Conservation (phyloP, 1,140 invertebrate species). For the Rhagoletis pomonella region DNA sequence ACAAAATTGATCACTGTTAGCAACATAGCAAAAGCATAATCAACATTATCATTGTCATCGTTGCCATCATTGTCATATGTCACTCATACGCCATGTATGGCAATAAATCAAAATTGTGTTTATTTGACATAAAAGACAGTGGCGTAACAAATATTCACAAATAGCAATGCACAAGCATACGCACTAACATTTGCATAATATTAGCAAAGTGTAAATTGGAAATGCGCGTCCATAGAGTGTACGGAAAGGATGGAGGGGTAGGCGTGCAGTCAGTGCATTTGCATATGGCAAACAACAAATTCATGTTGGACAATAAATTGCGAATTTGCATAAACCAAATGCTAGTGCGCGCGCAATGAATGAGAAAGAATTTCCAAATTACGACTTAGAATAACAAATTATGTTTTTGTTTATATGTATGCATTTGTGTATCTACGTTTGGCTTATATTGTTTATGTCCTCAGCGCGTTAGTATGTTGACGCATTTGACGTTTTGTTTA, state of each 20-base stretch:
- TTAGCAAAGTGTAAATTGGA: slow-evolving; percentile 13
- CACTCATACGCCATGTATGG: neutral
- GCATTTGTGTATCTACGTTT: neutral
- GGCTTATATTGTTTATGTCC: neutral
- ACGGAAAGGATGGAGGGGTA: neutral
- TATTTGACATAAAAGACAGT: neutral
- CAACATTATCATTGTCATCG: neutral
- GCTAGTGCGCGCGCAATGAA: neutral
- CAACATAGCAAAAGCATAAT: neutral
- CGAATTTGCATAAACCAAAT: slow-evolving; percentile 17
- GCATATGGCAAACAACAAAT: slow-evolving; percentile 31
- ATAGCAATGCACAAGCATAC: neutral
- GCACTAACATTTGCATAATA: no score
- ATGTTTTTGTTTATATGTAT: neutral
- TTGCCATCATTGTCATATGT: slow-evolving; percentile 12
- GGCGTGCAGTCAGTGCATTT: neutral
- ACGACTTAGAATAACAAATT: slow-evolving; percentile 35
- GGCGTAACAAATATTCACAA: neutral
- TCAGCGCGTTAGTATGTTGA: neutral
- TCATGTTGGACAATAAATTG: neutral
- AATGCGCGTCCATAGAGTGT: neutral
- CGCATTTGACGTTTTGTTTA: slow-evolving; percentile 32
- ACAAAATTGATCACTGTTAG: neutral
- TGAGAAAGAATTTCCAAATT: slow-evolving; percentile 5
- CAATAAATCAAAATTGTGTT: slow-evolving; percentile 38